A percentile compares a stretch with the other conserved stretches of the same genome.
Evolutionary conservation across 2,113 vertebrate species (phyloP).

Genomic region (Nibea coibor): DNA sequence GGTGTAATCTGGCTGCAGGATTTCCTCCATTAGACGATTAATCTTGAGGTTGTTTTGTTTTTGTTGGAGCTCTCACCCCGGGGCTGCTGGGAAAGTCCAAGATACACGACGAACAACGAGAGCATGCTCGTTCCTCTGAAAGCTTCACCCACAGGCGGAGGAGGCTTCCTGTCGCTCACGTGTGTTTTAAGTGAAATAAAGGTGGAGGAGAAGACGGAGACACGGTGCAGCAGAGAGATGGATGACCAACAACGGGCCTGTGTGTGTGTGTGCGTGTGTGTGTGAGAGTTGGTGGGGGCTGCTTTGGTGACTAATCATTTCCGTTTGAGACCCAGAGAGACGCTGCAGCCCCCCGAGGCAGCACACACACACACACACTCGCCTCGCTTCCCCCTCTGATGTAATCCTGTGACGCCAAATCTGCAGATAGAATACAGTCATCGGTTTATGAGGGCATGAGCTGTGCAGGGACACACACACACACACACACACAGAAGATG

Average conservation of each 20-base stretch:
- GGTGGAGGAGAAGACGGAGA: not conserved
- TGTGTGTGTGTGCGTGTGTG: constrained; percentile 7
- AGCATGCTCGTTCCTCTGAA: not conserved
- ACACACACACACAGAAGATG: not conserved
- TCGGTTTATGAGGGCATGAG: constrained; percentile 51
- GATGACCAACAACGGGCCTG: constrained; percentile 20
- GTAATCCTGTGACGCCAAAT: constrained; percentile 22
- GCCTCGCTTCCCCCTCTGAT: constrained; percentile 14
- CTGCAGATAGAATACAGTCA: constrained; percentile 45
- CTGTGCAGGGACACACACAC: not conserved
- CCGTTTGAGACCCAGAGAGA: constrained; percentile 46
- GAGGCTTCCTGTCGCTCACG: too few species aligned
- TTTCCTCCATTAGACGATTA: constrained; percentile 1
- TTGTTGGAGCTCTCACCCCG: not conserved
- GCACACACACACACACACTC: constrained; percentile 1
- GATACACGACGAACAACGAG: not conserved
- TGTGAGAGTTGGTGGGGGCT: not conserved
- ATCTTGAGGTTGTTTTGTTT: not conserved
- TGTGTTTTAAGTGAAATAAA: not conserved
- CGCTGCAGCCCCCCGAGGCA: constrained; percentile 7
- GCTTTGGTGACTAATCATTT: constrained; percentile 69
- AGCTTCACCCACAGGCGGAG: not conserved
- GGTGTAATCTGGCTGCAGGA: constrained; percentile 23
- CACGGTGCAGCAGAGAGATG: not conserved
- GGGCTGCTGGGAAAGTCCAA: not conserved